Percentiles rank a stretch among this genome's conserved stretches.
phyloP scores from a whole-genome alignment of 2,888 invertebrate genomes.

The Zaprionus lineosus region DNA sequence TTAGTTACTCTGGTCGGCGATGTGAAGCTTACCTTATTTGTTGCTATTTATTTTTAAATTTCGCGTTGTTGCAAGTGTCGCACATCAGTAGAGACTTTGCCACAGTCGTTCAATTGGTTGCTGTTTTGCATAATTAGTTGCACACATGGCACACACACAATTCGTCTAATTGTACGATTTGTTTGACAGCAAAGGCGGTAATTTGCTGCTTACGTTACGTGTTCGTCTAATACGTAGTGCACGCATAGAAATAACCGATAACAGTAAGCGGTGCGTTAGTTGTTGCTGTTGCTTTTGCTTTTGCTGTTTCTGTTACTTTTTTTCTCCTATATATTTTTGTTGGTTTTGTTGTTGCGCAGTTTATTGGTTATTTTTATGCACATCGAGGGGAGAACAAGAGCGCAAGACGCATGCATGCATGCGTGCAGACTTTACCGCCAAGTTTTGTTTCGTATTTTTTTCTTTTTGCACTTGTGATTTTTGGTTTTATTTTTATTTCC shows the following conservation, averaged over 20 bases:
- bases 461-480: slow-evolving; percentile 43
- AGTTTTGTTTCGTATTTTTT: slow-evolving; percentile 43
- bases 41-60: slow-evolving; percentile 53
- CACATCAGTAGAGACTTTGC: slow-evolving; percentile 45
- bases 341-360: slow-evolving; percentile 51
- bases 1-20: slow-evolving; percentile 37
- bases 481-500: slow-evolving; percentile 64
- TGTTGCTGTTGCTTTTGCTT: slow-evolving; percentile 18
- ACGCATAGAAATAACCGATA: slow-evolving; percentile 50
- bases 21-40: slow-evolving; percentile 62
- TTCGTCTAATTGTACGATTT: slow-evolving; percentile 38
- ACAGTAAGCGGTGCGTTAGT: slow-evolving; percentile 46
- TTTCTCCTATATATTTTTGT: too few relatives aligned
- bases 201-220: slow-evolving; percentile 51
- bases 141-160: slow-evolving; percentile 63
- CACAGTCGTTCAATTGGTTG: slow-evolving; percentile 54
- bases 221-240: slow-evolving; percentile 44
- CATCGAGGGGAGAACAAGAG: slow-evolving; percentile 27
- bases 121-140: slow-evolving; percentile 73
- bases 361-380: slow-evolving; percentile 60
- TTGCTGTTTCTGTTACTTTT: too few relatives aligned
- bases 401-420: slow-evolving; percentile 21
- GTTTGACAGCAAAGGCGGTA: slow-evolving; percentile 52
- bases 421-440: slow-evolving; percentile 66
- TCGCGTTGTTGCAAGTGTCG: slow-evolving; percentile 33